phyloP scores from a whole-genome alignment of 2,797 vertebrate species.

The Danio choprae region DNA sequence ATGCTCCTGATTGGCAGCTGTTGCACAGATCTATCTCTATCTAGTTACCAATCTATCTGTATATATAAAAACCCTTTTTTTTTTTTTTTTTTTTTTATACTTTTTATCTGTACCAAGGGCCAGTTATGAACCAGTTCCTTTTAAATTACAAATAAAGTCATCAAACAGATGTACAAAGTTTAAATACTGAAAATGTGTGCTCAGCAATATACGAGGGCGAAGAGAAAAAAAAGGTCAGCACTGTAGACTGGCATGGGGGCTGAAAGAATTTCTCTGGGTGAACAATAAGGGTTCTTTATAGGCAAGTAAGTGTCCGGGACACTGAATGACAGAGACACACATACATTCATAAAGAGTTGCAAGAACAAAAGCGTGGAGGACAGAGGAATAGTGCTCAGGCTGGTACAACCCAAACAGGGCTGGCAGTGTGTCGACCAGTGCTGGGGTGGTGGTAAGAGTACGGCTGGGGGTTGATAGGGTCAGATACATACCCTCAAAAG shows the following conservation, averaged over 20 bases:
- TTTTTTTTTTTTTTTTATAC: too few relatives aligned
- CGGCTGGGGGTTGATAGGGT: slow-evolving; percentile 14
- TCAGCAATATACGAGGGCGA: neutral
- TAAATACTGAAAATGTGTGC: neutral
- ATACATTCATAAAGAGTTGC: slow-evolving; percentile 31
- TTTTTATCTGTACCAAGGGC: too few relatives aligned
- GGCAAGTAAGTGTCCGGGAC: neutral
- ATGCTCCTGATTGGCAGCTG: too few relatives aligned
- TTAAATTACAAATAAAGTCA: neutral
- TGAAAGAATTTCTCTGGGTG: slow-evolving; percentile 24
- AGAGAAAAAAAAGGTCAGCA: neutral
- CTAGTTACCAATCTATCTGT: too few relatives aligned
- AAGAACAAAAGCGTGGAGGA: slow-evolving; percentile 29
- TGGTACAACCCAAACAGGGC: slow-evolving; percentile 59
- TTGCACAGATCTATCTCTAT: too few relatives aligned
- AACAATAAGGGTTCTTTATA: slow-evolving; percentile 51
- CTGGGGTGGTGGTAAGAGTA: neutral
- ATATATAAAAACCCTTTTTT: too few relatives aligned
- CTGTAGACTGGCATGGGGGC: neutral
- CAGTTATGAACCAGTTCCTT: neutral
- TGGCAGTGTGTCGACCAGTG: slow-evolving; percentile 47
- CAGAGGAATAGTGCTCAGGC: slow-evolving; percentile 48
- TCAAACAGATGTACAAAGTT: neutral
- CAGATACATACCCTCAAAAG: neutral
- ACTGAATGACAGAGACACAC: slow-evolving; percentile 16